phyloP scores from a whole-genome alignment of 2,797 vertebrate genomes.

The Lithobates sylvaticus region DNA sequence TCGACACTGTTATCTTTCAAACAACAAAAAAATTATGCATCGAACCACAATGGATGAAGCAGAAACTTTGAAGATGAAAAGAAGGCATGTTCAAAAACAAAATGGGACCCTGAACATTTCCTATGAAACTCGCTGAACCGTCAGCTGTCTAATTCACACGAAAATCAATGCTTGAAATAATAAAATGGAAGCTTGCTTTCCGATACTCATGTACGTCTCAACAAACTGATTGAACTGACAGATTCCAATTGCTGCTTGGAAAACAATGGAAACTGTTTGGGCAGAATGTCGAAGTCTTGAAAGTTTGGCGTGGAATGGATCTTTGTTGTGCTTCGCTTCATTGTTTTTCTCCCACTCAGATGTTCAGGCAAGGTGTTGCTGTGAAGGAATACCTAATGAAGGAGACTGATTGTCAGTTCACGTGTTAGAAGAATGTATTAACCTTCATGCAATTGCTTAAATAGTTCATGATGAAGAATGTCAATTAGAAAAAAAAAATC shows the following conservation, averaged over 20 bases:
- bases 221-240: slow-evolving; percentile 1
- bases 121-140: slow-evolving; percentile 16
- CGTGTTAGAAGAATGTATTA: not conserved
- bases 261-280: slow-evolving; percentile 32
- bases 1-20: slow-evolving; percentile 16
- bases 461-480: slow-evolving; percentile 14
- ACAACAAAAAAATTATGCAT: slow-evolving; percentile 4
- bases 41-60: slow-evolving; percentile 25
- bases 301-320: not conserved
- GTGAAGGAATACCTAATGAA: not conserved
- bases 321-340: slow-evolving; percentile 20
- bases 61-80: slow-evolving; percentile 42
- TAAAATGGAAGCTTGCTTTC: slow-evolving; percentile 24
- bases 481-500: slow-evolving; percentile 18
- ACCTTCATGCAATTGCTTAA: not conserved
- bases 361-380: not conserved
- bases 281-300: slow-evolving; percentile 19
- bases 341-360: not conserved
- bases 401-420: not conserved
- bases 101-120: slow-evolving; percentile 25
- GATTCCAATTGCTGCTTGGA: not conserved
- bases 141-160: slow-evolving; percentile 38
- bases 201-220: not conserved
- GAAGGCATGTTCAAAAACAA: slow-evolving; percentile 24
- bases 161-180: slow-evolving; percentile 36